These are phyloP conservation scores for Drosophila sordidapex DNA, from an alignment of 2,888 invertebrate species.

Conservation along the genomic window DNA sequence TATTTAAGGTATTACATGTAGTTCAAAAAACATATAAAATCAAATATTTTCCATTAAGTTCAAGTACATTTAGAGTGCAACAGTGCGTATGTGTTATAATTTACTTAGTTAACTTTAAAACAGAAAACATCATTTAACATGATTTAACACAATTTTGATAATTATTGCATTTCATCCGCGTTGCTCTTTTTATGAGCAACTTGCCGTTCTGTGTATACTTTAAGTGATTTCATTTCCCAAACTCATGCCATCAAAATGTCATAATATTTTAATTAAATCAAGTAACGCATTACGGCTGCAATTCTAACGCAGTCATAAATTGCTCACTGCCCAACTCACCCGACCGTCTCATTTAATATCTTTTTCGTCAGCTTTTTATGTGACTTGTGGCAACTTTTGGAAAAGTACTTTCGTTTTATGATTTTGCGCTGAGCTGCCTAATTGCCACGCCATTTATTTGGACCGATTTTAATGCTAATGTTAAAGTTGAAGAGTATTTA, in stretches of 20 bases:
- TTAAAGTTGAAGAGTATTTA: constrained; percentile 42
- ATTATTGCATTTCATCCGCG: not conserved
- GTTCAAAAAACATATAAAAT: not conserved
- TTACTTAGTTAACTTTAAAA: not conserved
- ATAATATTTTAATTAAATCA: constrained; percentile 49
- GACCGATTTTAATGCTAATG: constrained; percentile 59
- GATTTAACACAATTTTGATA: not conserved
- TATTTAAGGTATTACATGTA: not conserved
- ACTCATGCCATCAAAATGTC: constrained; percentile 23
- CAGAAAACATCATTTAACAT: not conserved
- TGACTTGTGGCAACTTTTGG: constrained; percentile 59
- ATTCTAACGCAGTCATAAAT: constrained; percentile 15
- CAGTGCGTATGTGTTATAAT: not conserved
- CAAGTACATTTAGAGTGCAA: not conserved
- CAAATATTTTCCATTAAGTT: not conserved
- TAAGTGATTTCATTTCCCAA: not conserved
- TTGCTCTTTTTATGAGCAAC: not conserved
- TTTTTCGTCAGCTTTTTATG: constrained; percentile 57
- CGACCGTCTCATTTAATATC: constrained; percentile 36
- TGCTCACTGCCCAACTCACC: not conserved
- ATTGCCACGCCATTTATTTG: constrained; percentile 46
- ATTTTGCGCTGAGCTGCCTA: constrained; percentile 53
- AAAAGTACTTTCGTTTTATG: constrained; percentile 65
- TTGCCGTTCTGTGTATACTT: not conserved
- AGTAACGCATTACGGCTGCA: constrained; percentile 29